Evolutionary conservation across 2,113 vertebrate species (phyloP).

Genomic region (Serinus canaria): DNA sequence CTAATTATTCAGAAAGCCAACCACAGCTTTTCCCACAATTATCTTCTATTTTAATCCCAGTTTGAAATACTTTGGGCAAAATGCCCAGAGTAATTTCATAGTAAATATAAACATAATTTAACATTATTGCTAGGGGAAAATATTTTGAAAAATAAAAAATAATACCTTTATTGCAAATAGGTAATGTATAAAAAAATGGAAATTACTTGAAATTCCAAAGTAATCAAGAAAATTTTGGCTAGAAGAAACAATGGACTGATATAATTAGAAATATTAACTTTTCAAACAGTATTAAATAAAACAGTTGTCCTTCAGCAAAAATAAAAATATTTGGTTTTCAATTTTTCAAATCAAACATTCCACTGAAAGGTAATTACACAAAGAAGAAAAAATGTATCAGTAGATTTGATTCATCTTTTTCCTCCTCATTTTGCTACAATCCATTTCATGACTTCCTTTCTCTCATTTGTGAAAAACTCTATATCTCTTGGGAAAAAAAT

Average conservation of each 20-base stretch:
- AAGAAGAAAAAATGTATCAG: not conserved
- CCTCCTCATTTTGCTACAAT: not conserved
- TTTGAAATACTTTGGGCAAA: not conserved
- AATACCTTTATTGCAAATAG: not conserved
- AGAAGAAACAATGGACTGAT: not conserved
- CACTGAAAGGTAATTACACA: not conserved
- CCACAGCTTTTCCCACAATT: not conserved
- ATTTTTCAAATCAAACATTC: not conserved
- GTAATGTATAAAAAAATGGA: not conserved
- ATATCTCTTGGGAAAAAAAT: not conserved
- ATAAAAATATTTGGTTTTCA: not conserved
- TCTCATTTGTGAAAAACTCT: not conserved
- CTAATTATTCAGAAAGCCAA: not conserved
- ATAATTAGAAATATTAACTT: not conserved
- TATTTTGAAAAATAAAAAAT: not conserved
- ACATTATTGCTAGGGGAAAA: rapidly evolving
- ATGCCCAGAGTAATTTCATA: not conserved
- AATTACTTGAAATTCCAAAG: not conserved
- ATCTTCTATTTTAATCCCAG: not conserved
- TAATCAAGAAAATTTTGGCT: not conserved
- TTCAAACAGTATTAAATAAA: not conserved
- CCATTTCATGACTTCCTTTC: not conserved
- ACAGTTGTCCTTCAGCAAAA: not conserved
- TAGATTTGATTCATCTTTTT: not conserved
- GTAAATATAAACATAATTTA: not conserved